These are phyloP conservation scores for Polyploca ridens DNA, from an alignment of 2,888 invertebrate genomes.

Conservation along the genomic window DNA sequence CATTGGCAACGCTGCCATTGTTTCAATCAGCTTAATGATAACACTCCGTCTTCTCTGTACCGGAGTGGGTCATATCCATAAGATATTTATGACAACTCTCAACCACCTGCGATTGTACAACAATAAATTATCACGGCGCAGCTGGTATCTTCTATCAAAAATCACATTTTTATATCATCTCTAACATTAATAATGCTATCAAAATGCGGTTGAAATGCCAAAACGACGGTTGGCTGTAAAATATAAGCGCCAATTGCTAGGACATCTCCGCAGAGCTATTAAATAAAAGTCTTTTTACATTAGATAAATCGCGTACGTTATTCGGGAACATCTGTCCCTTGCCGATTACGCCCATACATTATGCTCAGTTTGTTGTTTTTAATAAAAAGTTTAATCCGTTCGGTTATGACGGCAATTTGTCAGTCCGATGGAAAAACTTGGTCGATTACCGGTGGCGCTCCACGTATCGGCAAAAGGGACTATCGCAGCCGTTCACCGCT, in stretches of 20 bases:
- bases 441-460: conserved; percentile 74
- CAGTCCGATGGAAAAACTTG: conserved; percentile 82
- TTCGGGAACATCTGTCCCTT: conserved; percentile 83
- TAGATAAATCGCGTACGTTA: conserved; percentile 82
- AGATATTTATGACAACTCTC: conserved; percentile 37
- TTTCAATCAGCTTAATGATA: conserved; percentile 53
- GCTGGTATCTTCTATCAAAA: conserved; percentile 73
- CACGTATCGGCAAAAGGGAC: conserved; percentile 47
- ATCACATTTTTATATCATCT: conserved; percentile 74
- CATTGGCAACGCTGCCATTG: conserved; percentile 69
- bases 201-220: conserved; percentile 70
- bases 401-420: conserved; percentile 83
- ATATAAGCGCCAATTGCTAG: conserved; percentile 77
- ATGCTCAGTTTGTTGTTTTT: conserved; percentile 84
- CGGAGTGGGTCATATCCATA: conserved; percentile 28
- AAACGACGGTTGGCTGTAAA: conserved; percentile 75
- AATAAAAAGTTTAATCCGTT: conserved; percentile 85
- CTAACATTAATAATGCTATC: conserved; percentile 76
- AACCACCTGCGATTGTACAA: conserved; percentile 59
- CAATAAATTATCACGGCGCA: conserved; percentile 69
- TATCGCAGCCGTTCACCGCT: conserved; percentile 42
- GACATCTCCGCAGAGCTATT: conserved; percentile 79
- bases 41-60: conserved; percentile 51
- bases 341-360: conserved; percentile 82
- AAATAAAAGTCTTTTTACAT: conserved; percentile 84